phyloP scores from a whole-genome alignment of 1,140 invertebrate genomes.

The Microplitis demolitor region DNA sequence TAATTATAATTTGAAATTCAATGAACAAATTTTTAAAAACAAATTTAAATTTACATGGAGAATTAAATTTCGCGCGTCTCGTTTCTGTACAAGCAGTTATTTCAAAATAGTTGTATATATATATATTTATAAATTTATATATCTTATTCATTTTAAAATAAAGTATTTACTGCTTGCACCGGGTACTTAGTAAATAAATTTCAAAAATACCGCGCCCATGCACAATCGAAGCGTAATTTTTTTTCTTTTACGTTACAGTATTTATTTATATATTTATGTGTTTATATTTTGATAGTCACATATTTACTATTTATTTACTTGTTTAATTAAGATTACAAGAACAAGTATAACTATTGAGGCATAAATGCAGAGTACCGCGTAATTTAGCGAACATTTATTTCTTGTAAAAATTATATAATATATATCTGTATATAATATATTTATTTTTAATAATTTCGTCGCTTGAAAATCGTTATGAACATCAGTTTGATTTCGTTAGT shows the following conservation, averaged over 20 bases:
- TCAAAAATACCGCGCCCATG: conserved; percentile 37
- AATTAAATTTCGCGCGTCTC: neutral
- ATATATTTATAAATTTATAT: neutral
- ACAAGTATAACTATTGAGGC: neutral
- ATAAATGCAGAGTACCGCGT: neutral
- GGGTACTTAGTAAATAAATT: conserved; percentile 12
- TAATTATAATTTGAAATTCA: no score
- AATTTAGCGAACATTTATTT: neutral
- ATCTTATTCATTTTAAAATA: conserved; percentile 20
- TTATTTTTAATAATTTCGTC: conserved; percentile 3
- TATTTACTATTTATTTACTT: no score
- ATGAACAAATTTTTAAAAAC: no score
- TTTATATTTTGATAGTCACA: neutral
- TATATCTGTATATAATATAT: neutral
- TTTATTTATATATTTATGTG: neutral
- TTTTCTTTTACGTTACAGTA: conserved; percentile 34
- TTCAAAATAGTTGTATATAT: neutral
- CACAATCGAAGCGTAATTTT: conserved; percentile 42
- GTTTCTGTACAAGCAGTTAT: neutral
- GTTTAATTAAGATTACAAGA: neutral
- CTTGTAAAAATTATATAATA: neutral
- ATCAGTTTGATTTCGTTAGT: neutral
- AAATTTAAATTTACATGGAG: no score
- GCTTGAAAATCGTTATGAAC: conserved; percentile 1
- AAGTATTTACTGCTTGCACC: conserved; percentile 30